Conservation (phyloP, 2,797 vertebrate species). For the Platyrinchus mystaceus region DNA sequence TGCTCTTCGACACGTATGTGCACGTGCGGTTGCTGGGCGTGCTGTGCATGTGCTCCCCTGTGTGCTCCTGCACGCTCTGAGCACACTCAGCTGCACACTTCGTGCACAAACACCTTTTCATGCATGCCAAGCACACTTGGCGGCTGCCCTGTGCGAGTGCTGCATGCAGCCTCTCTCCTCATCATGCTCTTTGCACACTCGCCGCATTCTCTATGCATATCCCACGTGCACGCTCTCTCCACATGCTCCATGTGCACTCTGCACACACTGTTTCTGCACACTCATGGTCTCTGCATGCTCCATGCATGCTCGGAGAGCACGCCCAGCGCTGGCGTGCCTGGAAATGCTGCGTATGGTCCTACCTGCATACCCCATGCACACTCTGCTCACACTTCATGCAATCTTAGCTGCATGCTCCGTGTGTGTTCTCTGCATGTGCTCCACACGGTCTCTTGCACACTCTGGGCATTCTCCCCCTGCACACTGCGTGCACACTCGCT, state of each 20-base stretch:
- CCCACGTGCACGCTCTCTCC: rapidly evolving
- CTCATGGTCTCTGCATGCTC: neutral
- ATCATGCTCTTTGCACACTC: neutral
- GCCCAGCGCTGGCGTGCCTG: rapidly evolving
- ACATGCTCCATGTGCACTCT: rapidly evolving
- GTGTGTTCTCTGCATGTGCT: neutral
- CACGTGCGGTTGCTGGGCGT: rapidly evolving
- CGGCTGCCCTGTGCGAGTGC: neutral
- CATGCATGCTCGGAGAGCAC: rapidly evolving
- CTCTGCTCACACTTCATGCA: rapidly evolving
- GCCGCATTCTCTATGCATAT: rapidly evolving
- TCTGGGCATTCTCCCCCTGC: neutral
- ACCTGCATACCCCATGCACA: neutral
- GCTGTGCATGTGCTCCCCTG: rapidly evolving
- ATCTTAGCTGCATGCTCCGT: rapidly evolving
- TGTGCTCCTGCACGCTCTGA: rapidly evolving
- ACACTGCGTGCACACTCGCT: neutral
- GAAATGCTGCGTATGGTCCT: rapidly evolving
- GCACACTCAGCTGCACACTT: rapidly evolving
- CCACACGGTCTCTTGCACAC: rapidly evolving
- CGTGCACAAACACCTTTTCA: neutral
- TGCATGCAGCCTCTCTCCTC: neutral
- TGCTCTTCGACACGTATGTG: rapidly evolving
- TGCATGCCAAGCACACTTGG: rapidly evolving
- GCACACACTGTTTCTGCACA: neutral